phyloP scores from a whole-genome alignment of 2,888 invertebrate species.

The Drosophila pseudotalamancana region DNA sequence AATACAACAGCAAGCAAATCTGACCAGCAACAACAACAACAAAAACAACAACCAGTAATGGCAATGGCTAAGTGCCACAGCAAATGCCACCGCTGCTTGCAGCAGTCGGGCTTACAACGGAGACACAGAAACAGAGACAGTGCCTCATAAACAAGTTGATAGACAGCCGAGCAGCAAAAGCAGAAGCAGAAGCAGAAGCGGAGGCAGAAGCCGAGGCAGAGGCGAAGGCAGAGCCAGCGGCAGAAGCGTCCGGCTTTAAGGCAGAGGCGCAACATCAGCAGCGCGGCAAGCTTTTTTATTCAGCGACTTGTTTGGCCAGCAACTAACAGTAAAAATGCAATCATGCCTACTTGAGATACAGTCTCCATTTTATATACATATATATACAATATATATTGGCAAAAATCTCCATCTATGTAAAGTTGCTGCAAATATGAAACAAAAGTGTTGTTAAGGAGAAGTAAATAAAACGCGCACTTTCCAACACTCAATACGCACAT shows the following conservation, averaged over 20 bases:
- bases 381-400: constrained; percentile 2
- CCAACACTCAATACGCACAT: no score
- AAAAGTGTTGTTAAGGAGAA: background rate
- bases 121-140: constrained; percentile 44
- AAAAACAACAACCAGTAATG: constrained; percentile 36
- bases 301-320: constrained; percentile 38
- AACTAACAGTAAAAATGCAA: constrained; percentile 38
- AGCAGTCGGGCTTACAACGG: constrained; percentile 34
- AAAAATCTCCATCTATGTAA: background rate
- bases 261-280: background rate
- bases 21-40: constrained; percentile 28
- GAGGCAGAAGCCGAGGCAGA: background rate
- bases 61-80: constrained; percentile 49
- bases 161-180: constrained; percentile 38
- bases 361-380: no score
- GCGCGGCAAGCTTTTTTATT: constrained; percentile 30
- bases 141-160: constrained; percentile 61
- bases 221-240: background rate
- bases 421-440: background rate
- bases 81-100: constrained; percentile 33
- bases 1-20: constrained; percentile 30
- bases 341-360: constrained; percentile 22
- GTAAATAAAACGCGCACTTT: background rate
- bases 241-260: constrained; percentile 3
- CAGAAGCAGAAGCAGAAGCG: background rate